Evolutionary conservation across 1,140 invertebrate genomes (phyloP), one percentile per base, ranked within the genome.

Genomic region (Pseudomyrmex cubaensis): DNA sequence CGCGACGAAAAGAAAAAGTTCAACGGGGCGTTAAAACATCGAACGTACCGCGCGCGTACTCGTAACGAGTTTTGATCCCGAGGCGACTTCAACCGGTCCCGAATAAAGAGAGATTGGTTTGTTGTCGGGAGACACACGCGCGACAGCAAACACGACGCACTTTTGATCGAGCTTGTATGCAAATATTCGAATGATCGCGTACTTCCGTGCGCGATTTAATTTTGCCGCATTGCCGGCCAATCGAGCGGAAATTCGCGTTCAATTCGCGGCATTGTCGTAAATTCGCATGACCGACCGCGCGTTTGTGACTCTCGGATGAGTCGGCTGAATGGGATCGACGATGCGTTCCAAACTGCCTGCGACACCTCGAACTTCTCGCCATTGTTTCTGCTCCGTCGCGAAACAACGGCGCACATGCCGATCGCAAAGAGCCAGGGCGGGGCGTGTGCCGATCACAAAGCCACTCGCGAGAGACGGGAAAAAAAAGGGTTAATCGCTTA

Each of bases 261-360:
- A 20, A 59, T 70, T 25, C 64, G 44, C 35, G 9, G 20, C 12
- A 72, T 80, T 72, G 76, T 80, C 12, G 20, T 17, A 17, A 59
- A 52, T 10, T 48, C 13, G 76, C 76, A 7, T 48, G 22, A 4
- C n/a, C 17, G 15, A 35, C 46, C 57, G 54, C 57, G 20, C 17
- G n/a, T 1, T 59, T 17, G 48, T 22, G 61, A 17, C 46, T 54
- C 35, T 63, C 7, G 72, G 72, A 74, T 15, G 13, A 74, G 8
- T 17, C 17, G 44, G 50, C n/a, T 87, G 78, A 90, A 90, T 82
- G 80, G 88, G 59, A 57, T 78, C 77, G 62, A 3, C 82, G 87
- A 90, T 54, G 89, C 88, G 87, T 87, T 75, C 35, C 12, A 63
- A 87, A 90, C 76, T 83, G 52, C 82, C 20, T 17, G 20, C 70